Base-by-base conservation (phyloP, 2,888 invertebrate species). In the Ochlodes sylvanus region DNA sequence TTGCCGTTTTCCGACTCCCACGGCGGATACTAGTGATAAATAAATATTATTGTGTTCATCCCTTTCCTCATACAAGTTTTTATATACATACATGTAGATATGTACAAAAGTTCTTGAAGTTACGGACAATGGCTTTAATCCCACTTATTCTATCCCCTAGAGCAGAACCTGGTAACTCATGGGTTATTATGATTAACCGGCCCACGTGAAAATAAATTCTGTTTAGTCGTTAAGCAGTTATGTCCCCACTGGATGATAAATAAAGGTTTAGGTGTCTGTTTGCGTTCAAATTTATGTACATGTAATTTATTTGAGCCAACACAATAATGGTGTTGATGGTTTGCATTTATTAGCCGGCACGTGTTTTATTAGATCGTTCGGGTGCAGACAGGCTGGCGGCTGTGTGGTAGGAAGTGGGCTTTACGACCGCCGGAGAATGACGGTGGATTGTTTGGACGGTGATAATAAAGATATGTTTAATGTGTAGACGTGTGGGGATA, bases 331-430 rank as follows among this genome's bases (percentile, higher is more conserved):
- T 32, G 44, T 44, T 56, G 44, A 64, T 19, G 56, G 34, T 56
- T 56, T 56, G 44, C 63, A 56, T 56, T 64, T 64, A 64, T 64
- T 56, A 42, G 42, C 19, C 44, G 32, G 38, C 21, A 32, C 55
- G 63, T 47, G 55, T 56, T 64, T 63, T 56, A 64, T 63, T 64
- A 19, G 44, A 47, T 64, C 63, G 34, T 64, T 64, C n/a, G 27
- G 32, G 15, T 44, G 42, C 63, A 64, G 56, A 64, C 63, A 32
- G 14, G 14, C 27, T 52, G 62, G 62, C 63, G 63, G 21, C 63
- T 55, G 27, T 32, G n/a, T 55, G 27, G 27, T 63, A 63, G 44
- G 63, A 61, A 61, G 60, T 63, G 55, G 14, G 34, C 19, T 44
- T 63, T 63, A 63, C 19, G 42, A 63, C 7, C 55, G 15, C 41